Evolutionary conservation across 2,888 invertebrate genomes (phyloP), one percentile per base, ranked within the genome.

Genomic region (Fragum whitleyi): DNA sequence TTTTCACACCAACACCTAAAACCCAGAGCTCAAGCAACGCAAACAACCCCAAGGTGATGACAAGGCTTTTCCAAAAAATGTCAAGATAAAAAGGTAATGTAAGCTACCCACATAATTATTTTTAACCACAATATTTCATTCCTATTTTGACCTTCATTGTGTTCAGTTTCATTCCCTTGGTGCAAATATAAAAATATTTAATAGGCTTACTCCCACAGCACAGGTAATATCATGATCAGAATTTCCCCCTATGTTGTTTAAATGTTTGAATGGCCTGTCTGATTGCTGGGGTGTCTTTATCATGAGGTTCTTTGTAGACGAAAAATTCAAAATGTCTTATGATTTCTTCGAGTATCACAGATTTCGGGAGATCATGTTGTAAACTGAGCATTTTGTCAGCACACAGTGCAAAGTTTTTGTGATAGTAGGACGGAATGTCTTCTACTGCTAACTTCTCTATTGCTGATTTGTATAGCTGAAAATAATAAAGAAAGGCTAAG

Each of bases 341-440:
- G 23, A 82, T 85, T 26, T 88, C 76, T 5, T 77, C 69, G 0
- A 88, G 42, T 2, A 89, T 79, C 1, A 72, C 39, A 11, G 69
- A 55, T 2, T 75, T 77, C 26, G 88, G 74, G 32, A 79, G 28
- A n/a, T 77, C 29, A 47, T 85, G 84, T 6, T 76, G 51, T 1
- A 86, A 16, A 39, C 79, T 77, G 19, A 88, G 72, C 79, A 92
- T 81, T 57, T 85, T 83, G 67, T 90, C 88, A 84, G 91, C 89
- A 16, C 88, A 90, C 23, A 93, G 85, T 19, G 93, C 93, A 73
- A 89, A 93, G 87, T 93, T 93, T 62, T 92, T 91, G 83, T 93
- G 92, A 92, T 92, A 93, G 85, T 91, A 91, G 19, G 69, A 76
- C 2, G 93, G 93, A 28, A 91, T 87, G 5, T 79, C 78, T n/a